Evolutionary conservation across 2,797 vertebrate genomes (phyloP), one percentile per base, ranked within the genome.

Genomic region (Spizella passerina): DNA sequence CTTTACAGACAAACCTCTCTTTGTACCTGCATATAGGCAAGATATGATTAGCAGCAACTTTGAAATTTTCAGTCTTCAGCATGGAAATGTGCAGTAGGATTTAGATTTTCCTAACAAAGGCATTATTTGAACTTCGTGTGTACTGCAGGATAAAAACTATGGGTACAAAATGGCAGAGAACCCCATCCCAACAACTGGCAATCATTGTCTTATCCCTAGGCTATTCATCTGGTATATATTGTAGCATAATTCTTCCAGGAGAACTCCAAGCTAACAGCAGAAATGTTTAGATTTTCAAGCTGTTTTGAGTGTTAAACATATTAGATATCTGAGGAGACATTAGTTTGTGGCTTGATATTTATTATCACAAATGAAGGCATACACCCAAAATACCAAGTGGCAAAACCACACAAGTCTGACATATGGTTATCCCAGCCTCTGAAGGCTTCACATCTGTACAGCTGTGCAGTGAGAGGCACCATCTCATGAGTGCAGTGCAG

Each of bases 231-330:
- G 94, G 56, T 93, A 61, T 47, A 50, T 75, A 66, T 76, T 88
- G 82, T 90, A 89, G 50, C 15, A 4, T 75, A 70, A 80, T 68
- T 86, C 52, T 96, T 90, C 61, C 66, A 91, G 72, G n/a, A 68
- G 56, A 92, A 65, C 70, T 87, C 49, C 64, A 76, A 71, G 71
- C 88, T 84, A 79, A 68, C 87, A 96, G 87, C 53, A 93, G 88
- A 96, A 71, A 41, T 69, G 66, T 94, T 96, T 96, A 73, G 71
- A 23, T 92, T 95, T 97, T 94, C 78, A 94, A 86, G 76, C 60
- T 84, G 73, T 36, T 94, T 93, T 81, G 78, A 90, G 65, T 79
- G 66, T 86, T 94, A 61, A 61, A 91, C 50, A 41, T 92, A 61
- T 73, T 95, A 69, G 52, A 12, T 97, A 95, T 49, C 82, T 91